phyloP scores from a whole-genome alignment of 2,113 vertebrate genomes.

The Potamarius usumacintae region DNA sequence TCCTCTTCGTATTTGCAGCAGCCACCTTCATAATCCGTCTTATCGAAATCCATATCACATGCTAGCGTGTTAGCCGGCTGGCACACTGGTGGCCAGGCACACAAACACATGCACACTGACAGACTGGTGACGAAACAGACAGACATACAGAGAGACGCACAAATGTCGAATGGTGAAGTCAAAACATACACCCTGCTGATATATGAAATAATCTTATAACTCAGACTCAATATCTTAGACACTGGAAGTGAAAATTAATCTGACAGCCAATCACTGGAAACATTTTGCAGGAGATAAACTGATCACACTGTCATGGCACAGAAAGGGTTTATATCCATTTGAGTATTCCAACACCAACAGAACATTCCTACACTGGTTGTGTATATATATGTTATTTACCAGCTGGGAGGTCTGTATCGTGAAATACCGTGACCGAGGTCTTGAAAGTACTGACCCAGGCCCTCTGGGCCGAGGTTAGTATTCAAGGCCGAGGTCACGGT shows the following conservation, averaged over 20 bases:
- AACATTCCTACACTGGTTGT: not conserved
- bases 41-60: slow-evolving; percentile 80
- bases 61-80: slow-evolving; percentile 72
- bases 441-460: too few relatives aligned
- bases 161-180: not conserved
- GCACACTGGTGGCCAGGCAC: slow-evolving; percentile 70
- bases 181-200: not conserved
- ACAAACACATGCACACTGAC: slow-evolving; percentile 27
- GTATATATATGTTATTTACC: too few relatives aligned
- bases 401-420: too few relatives aligned
- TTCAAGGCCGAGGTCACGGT: too few relatives aligned
- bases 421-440: too few relatives aligned
- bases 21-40: slow-evolving; percentile 77
- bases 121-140: not conserved
- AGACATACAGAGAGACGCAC: not conserved
- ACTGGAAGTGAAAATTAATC: not conserved
- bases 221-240: not conserved
- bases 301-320: not conserved
- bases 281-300: not conserved
- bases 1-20: slow-evolving; percentile 64
- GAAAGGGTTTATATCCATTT: not conserved
- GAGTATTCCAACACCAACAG: not conserved
- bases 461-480: too few relatives aligned
- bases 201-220: not conserved
- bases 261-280: not conserved